A percentile compares a stretch with the other conserved stretches of the same genome.
phyloP scores from a whole-genome alignment of 2,113 vertebrate species.

The Chaenogobius annularis region DNA sequence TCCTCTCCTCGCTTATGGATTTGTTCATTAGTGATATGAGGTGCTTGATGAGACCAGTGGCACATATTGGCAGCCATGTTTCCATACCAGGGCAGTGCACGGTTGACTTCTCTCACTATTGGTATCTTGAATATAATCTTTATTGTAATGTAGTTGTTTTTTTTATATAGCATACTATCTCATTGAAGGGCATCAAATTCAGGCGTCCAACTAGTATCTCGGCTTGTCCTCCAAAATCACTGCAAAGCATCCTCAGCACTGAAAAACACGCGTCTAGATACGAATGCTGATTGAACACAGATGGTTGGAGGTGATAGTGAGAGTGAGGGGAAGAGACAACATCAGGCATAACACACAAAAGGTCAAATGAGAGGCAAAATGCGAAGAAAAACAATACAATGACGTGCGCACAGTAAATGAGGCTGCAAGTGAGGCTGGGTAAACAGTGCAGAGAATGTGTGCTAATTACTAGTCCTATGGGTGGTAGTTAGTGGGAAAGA shows the following conservation, averaged over 20 bases:
- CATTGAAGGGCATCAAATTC: no score
- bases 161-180: no score
- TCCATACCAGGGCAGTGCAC: neutral
- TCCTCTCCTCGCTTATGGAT: no score
- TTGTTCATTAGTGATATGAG: neutral
- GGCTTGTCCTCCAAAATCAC: conserved; percentile 5
- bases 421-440: conserved; percentile 31
- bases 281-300: conserved; percentile 30
- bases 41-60: neutral
- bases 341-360: conserved; percentile 22
- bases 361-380: conserved; percentile 29
- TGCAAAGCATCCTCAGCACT: conserved; percentile 20
- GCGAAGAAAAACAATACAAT: conserved; percentile 5
- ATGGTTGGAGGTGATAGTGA: conserved; percentile 30
- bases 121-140: no score
- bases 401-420: conserved; percentile 11
- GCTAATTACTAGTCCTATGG: conserved; percentile 58
- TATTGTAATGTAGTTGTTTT: no score
- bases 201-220: neutral
- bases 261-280: conserved; percentile 17
- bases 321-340: conserved; percentile 12
- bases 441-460: conserved; percentile 41
- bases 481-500: conserved; percentile 48
- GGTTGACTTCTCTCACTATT: no score
- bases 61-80: neutral